Evolutionary conservation across 2,888 invertebrate genomes (phyloP), one percentile per base, ranked within the genome.

Genomic region (Mythimna loreyi): DNA sequence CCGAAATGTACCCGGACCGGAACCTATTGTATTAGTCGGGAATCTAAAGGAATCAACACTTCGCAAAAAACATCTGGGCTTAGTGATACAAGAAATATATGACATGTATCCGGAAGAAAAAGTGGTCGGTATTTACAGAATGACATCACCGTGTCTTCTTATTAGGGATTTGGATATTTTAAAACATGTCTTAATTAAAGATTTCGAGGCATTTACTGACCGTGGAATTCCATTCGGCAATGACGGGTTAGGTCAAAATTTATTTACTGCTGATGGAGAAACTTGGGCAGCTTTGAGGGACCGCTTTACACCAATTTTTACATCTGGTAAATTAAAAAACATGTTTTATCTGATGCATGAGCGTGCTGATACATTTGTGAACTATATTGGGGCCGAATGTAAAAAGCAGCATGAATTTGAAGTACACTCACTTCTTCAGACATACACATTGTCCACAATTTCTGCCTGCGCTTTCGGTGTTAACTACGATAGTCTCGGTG

Each of bases 121-220:
- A 81, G 79, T 92, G 0, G 87, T 93, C 2, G 93, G 93, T 1
- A 25, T 92, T 1, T 93, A 87, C 56, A 88, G 89, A 68, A 87
- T 91, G 85, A 89, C 88, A 0, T 85, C 85, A 13, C 92, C 92
- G 0, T 75, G 80, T 43, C 57, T 93, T n/a, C 49, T 92, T 7
- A 68, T 93, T 13, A 80, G 89, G n/a, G 92, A 93, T 73, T 78
- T 91, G 36, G 92, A 93, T 9, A 64, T 92, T 5, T 79, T 93
- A 9, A 92, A 92, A 78, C 83, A 89, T 6, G 73, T 93, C 0
- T 80, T 92, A 76, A 90, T 93, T n/a, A 92, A 90, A 69, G 92
- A 92, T 71, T 92, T 92, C 52, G 87, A 91, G 3, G 7, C 49
- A 0, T 93, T 93, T 30, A 16, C 68, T 3, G 91, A 92, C 9